Evolutionary conservation across 2,113 vertebrate species (phyloP).

Genomic region (Caranx melampygus): DNA sequence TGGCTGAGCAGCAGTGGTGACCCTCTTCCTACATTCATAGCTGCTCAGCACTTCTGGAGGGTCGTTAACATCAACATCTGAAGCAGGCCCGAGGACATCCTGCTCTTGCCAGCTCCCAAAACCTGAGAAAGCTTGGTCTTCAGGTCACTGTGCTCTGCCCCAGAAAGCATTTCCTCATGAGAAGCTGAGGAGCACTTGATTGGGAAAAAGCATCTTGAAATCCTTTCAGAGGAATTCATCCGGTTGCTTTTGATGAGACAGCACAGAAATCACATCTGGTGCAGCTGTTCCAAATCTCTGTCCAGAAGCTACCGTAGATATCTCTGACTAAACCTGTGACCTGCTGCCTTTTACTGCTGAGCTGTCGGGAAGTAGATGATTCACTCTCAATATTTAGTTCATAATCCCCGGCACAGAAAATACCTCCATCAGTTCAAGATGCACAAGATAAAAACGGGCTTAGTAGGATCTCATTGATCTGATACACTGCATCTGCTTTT

Average conservation of each 20-base stretch:
- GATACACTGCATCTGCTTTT: too few species aligned
- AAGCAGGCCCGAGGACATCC: neutral
- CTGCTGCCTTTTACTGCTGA: neutral
- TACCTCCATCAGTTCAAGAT: neutral
- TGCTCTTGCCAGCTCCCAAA: constrained; percentile 1
- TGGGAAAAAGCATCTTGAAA: too few species aligned
- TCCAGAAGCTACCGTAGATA: constrained; percentile 21
- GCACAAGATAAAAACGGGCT: too few species aligned
- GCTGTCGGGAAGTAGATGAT: neutral
- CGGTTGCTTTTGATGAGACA: too few species aligned
- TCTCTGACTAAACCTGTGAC: neutral
- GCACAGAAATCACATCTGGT: too few species aligned
- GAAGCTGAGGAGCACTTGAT: neutral
- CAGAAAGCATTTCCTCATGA: neutral
- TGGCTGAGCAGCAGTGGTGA: too few species aligned
- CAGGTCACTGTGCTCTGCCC: neutral
- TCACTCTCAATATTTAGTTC: neutral
- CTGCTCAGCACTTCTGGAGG: too few species aligned
- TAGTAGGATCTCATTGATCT: too few species aligned
- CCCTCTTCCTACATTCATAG: too few species aligned
- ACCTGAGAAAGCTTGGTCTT: neutral
- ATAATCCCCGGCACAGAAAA: neutral
- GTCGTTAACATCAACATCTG: neutral
- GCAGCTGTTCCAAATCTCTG: constrained; percentile 9
- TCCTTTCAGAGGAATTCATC: neutral